phyloP scores from a whole-genome alignment of 2,797 vertebrate species.

The Arrhamphus sclerolepis region DNA sequence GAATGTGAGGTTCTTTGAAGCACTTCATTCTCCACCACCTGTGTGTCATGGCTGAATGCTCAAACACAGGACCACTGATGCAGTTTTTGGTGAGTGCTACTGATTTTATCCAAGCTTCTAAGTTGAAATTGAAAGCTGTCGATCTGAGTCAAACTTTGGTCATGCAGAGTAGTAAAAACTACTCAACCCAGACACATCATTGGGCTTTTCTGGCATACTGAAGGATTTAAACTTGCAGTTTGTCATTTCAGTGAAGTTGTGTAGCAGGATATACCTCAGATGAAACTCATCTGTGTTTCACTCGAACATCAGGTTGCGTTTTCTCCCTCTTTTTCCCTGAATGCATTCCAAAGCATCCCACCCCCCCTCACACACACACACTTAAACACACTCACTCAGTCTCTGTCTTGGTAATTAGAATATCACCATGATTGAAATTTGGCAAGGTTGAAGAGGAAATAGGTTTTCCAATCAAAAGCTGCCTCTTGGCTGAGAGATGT shows the following conservation, averaged over 20 bases:
- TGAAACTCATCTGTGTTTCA: slow-evolving; percentile 21
- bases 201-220: neutral
- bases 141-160: slow-evolving; percentile 11
- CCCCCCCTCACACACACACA: slow-evolving; percentile 1
- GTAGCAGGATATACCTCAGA: slow-evolving; percentile 16
- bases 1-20: slow-evolving; percentile 46
- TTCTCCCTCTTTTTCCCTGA: slow-evolving; percentile 16
- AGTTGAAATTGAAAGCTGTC: slow-evolving; percentile 10
- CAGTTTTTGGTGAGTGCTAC: slow-evolving; percentile 9
- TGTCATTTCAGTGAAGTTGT: neutral
- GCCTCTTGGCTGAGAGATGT: slow-evolving; percentile 68
- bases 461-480: slow-evolving; percentile 79
- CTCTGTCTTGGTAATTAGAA: slow-evolving; percentile 72
- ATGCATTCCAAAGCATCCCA: slow-evolving; percentile 9
- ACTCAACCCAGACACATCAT: neutral
- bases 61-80: slow-evolving; percentile 39
- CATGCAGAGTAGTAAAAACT: neutral
- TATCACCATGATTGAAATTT: slow-evolving; percentile 78
- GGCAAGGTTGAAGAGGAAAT: slow-evolving; percentile 78
- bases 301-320: slow-evolving; percentile 30
- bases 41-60: slow-evolving; percentile 52
- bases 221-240: neutral
- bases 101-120: slow-evolving; percentile 4
- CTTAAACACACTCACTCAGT: slow-evolving; percentile 43
- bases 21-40: slow-evolving; percentile 40